phyloP scores from a whole-genome alignment of 2,113 vertebrate genomes.

The Saccopteryx leptura region DNA sequence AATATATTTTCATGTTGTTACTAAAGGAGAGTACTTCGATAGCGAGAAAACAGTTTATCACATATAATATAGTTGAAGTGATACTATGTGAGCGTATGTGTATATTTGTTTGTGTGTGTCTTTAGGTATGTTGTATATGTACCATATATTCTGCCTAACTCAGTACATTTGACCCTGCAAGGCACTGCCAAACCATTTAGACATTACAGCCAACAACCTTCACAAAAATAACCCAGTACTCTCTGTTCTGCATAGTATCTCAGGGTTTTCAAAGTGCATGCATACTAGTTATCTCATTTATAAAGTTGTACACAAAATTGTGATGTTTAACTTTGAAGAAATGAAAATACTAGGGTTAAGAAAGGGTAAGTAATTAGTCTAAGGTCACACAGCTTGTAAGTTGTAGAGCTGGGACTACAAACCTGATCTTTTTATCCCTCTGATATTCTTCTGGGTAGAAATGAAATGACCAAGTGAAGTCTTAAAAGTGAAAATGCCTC shows the following conservation, averaged over 20 bases:
- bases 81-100: not conserved
- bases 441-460: not conserved
- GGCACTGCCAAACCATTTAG: not conserved
- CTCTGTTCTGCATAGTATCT: not conserved
- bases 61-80: not conserved
- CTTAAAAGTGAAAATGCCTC: not conserved
- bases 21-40: not conserved
- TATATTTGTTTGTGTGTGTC: not conserved
- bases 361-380: not conserved
- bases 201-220: not conserved
- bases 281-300: not conserved
- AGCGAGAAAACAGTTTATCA: not conserved
- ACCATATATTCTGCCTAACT: not conserved
- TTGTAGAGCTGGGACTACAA: not conserved
- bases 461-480: not conserved
- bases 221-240: not conserved
- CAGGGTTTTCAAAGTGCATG: not conserved
- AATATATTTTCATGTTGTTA: constrained; percentile 25
- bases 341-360: not conserved
- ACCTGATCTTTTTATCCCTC: not conserved
- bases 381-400: not conserved
- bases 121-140: not conserved
- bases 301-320: constrained; percentile 1
- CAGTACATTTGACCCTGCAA: not conserved
- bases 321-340: not conserved